Conservation (phyloP, 2,888 invertebrate genomes). For the Hartigia nigra region DNA sequence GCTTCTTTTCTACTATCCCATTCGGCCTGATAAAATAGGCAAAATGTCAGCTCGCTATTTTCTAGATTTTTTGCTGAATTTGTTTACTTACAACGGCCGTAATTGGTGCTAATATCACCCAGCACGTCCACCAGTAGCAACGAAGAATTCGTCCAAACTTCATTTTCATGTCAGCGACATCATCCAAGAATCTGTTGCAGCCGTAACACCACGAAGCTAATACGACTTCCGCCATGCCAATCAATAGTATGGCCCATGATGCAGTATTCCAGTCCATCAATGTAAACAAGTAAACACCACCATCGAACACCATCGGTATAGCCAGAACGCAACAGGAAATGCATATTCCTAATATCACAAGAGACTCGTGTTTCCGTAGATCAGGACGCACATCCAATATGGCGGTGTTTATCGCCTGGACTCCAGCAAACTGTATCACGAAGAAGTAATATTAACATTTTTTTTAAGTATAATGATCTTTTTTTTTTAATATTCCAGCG, state of each 20-base stretch:
- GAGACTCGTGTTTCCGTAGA: conserved; percentile 69
- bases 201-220: conserved; percentile 79
- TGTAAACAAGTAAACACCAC: conserved; percentile 79
- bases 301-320: conserved; percentile 80
- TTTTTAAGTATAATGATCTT: neutral
- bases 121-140: conserved; percentile 79
- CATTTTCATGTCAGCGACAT: conserved; percentile 74
- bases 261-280: conserved; percentile 83
- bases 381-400: conserved; percentile 76
- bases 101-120: conserved; percentile 78
- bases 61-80: neutral
- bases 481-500: too few species aligned
- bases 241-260: conserved; percentile 79
- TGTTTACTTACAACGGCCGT: conserved; percentile 75
- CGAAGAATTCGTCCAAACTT: conserved; percentile 71
- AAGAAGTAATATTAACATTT: neutral
- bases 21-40: too few species aligned
- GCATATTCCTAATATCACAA: conserved; percentile 77
- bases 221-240: conserved; percentile 76
- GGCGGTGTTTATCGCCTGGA: conserved; percentile 77
- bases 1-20: neutral
- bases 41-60: too few species aligned
- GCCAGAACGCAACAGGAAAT: conserved; percentile 75
- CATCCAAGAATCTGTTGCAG: conserved; percentile 70
- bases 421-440: conserved; percentile 73